These are phyloP conservation scores for Eilema griseolum DNA, from an alignment of 2,888 invertebrate species.

Conservation along the genomic window DNA sequence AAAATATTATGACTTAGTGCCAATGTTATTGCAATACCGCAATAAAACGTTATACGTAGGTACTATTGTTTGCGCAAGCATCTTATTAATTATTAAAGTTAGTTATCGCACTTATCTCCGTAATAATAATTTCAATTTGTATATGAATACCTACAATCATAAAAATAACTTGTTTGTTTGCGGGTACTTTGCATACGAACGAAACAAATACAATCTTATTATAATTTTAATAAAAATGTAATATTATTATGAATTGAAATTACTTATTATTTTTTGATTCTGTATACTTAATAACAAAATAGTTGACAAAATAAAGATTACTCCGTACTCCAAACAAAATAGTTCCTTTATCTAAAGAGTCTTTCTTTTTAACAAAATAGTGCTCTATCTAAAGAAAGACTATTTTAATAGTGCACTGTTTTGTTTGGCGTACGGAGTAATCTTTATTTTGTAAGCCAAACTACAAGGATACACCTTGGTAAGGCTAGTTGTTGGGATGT, in stretches of 20 bases:
- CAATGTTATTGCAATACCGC: not conserved
- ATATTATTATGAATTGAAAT: not conserved
- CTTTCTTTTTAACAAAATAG: too few species aligned
- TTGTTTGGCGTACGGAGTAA: too few species aligned
- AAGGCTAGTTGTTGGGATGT: not conserved
- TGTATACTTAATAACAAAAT: too few species aligned
- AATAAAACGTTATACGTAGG: not conserved
- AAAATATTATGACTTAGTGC: not conserved
- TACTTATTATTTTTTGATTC: not conserved
- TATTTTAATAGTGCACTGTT: too few species aligned
- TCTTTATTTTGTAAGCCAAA: too few species aligned
- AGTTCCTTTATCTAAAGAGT: too few species aligned
- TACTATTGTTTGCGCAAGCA: not conserved
- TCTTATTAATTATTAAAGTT: not conserved
- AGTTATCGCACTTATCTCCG: not conserved
- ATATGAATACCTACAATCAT: not conserved
- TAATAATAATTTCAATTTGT: constrained; percentile 4
- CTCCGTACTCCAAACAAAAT: too few species aligned
- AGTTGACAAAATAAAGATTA: not conserved
- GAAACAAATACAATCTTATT: not conserved
- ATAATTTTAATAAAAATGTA: not conserved
- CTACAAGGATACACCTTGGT: not conserved
- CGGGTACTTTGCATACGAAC: not conserved
- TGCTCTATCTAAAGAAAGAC: too few species aligned
- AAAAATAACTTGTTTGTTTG: not conserved